Base-by-base conservation (phyloP, 2,797 vertebrate genomes). In the Gymnopithys bicolor region DNA sequence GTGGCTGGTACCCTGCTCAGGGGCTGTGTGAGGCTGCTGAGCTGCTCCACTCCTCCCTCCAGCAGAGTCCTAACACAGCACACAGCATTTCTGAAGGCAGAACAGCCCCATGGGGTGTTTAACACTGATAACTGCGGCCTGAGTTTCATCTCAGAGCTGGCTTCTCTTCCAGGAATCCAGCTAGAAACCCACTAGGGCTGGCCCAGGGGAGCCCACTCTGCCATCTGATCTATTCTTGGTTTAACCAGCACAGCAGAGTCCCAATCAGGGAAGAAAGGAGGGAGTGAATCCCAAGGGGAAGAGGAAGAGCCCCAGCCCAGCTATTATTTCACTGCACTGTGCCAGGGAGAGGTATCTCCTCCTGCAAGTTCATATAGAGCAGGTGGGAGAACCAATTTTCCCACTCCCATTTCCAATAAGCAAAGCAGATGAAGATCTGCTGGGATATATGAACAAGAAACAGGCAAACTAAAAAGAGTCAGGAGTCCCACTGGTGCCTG, bases 321-420 rank as follows among this genome's bases (percentile, higher is more conserved):
- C 53, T 89, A 28, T 39, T 82, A 75, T 94, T 87, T 93, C 49
- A 85, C 89, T 92, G 43, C 39, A 64, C 69, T 85, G 33, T 35
- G n/a, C 23, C 0, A 92, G 19, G 58, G 39, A 95, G 53, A 93
- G 81, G 43, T 94, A 14, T 87, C 87, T 77, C 70, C 87, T 85
- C 60, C 71, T 64, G 64, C 63, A 70, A 92, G 60, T 95, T 90
- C 75, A 95, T 64, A 53, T 48, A 87, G 64, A 89, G 71, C 66
- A 77, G 53, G 46, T 55, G 13, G 35, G 87, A 70, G 84, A 90
- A 90, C 37, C 88, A 83, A 82, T 96, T 96, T 95, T 90, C 49
- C 83, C 81, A 82, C 84, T 84, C 51, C 58, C 51, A 24, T 94
- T 73, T 82, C 88, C 84, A 56, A 37, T 67, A 59, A 41, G 71